Base-by-base conservation (phyloP, 2,797 vertebrate species). In the Crocidura indochinensis region DNA sequence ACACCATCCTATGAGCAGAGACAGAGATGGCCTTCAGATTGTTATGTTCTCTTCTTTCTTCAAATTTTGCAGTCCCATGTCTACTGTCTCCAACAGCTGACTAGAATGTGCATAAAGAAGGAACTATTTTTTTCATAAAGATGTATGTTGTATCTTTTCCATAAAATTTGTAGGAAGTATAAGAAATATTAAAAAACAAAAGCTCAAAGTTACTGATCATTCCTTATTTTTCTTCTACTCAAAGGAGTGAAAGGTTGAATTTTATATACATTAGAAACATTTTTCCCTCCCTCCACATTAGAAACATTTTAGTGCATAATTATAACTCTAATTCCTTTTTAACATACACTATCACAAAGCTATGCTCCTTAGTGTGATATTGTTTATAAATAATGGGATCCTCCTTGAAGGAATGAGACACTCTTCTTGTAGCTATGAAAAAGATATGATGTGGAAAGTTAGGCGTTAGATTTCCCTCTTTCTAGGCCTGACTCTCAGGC, bases 231-330 rank as follows among this genome's bases (percentile, higher is more conserved):
- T 83, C 46, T 80, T 73, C 24, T 87, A 71, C 29, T 44, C 1
- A 9, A 22, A 87, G 11, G 49, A 84, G 7, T 27, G 2, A 11
- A 27, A 49, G n/a, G 77, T 1, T 91, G 26, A 85, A 73, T 49
- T 88, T 93, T 89, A 84, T 12, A 90, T 64, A 69, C 44, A 14
- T 51, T 84, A 20, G 46, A 91, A 90, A 86, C 24, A 73, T 84
- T 53, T 92, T 44, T n/a, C n/a, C n/a, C n/a, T n/a, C n/a, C n/a
- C n/a, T n/a, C n/a, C n/a, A 69, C 44, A 14, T 51, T 84, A 20
- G 46, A 91, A 90, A 86, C 24, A 73, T 84, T 53, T 92, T 44
- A 85, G 92, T 93, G 84, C 62, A 82, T 87, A 88, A 1, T 20
- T 87, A 67, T 75, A 72, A 53, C 56, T 27, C 56, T 31, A 73